Conservation (phyloP, 2,888 invertebrate species). For the Orchestes rusci region DNA sequence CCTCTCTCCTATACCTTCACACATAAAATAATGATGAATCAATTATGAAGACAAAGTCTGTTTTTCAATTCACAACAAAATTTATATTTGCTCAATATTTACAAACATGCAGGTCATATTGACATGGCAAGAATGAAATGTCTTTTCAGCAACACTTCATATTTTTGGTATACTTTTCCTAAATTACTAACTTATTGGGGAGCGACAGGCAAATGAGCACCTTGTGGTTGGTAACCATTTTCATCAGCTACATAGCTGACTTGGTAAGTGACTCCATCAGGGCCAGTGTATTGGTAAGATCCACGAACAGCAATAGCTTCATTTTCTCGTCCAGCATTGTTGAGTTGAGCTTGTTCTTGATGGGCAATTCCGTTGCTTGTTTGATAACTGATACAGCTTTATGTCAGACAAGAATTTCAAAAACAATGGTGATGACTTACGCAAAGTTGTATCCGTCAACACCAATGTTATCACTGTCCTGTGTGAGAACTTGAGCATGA, state of each 20-base stretch:
- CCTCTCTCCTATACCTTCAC: no score
- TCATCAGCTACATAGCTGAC: slow-evolving; percentile 57
- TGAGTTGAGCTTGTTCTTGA: slow-evolving; percentile 53
- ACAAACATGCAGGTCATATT: no score
- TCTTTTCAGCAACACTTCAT: no score
- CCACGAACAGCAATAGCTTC: slow-evolving; percentile 55
- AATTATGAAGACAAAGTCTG: no score
- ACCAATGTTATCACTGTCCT: slow-evolving; percentile 34
- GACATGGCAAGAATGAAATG: no score
- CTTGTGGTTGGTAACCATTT: slow-evolving; percentile 51
- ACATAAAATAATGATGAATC: no score
- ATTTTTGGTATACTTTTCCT: no score
- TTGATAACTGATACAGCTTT: slow-evolving; percentile 54
- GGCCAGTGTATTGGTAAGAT: slow-evolving; percentile 51
- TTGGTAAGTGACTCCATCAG: slow-evolving; percentile 56
- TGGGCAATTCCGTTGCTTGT: slow-evolving; percentile 59
- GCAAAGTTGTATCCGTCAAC: slow-evolving; percentile 34
- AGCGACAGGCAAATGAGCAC: slow-evolving; percentile 15
- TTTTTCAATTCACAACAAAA: no score
- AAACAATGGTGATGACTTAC: slow-evolving; percentile 28
- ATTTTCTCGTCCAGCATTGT: slow-evolving; percentile 56
- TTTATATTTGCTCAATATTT: no score
- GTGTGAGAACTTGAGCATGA: slow-evolving; percentile 30
- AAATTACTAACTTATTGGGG: no score
- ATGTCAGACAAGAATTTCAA: no score